Evolutionary conservation across 2,113 vertebrate genomes (phyloP).

Genomic region (Rhombomys opimus): DNA sequence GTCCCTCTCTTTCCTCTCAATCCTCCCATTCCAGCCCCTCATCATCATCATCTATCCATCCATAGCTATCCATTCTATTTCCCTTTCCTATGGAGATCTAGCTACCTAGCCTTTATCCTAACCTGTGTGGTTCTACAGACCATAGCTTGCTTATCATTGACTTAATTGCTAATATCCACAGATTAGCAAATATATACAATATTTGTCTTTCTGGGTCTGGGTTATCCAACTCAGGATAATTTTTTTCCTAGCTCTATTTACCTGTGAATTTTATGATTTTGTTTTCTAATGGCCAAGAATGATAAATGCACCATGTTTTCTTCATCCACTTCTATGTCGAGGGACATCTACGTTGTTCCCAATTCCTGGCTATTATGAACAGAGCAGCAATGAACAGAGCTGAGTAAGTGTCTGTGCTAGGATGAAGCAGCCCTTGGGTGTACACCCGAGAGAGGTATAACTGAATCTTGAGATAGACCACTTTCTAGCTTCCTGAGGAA

Average conservation of each 20-base stretch:
- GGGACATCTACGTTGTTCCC: neutral
- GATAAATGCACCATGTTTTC: neutral
- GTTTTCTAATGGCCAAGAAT: neutral
- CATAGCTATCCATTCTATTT: neutral
- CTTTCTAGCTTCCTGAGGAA: neutral
- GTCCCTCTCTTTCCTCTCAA: neutral
- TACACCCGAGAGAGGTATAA: neutral
- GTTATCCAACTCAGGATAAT: no score
- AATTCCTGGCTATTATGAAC: neutral
- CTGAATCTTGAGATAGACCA: neutral
- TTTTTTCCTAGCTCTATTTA: neutral
- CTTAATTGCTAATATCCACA: neutral
- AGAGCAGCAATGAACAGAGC: neutral
- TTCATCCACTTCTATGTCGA: neutral
- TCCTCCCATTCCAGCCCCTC: neutral
- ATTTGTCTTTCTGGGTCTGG: neutral
- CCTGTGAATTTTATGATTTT: neutral
- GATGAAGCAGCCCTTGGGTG: neutral
- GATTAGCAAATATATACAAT: neutral
- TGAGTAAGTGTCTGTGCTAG: neutral
- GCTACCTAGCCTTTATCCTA: neutral
- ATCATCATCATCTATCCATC: neutral
- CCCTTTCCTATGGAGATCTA: neutral
- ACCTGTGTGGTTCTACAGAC: neutral
- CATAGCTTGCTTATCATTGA: neutral